Percentiles rank a stretch among this genome's conserved stretches.
Evolutionary conservation across 1,140 invertebrate genomes (phyloP).

Genomic region (Octopus bimaculoides): DNA sequence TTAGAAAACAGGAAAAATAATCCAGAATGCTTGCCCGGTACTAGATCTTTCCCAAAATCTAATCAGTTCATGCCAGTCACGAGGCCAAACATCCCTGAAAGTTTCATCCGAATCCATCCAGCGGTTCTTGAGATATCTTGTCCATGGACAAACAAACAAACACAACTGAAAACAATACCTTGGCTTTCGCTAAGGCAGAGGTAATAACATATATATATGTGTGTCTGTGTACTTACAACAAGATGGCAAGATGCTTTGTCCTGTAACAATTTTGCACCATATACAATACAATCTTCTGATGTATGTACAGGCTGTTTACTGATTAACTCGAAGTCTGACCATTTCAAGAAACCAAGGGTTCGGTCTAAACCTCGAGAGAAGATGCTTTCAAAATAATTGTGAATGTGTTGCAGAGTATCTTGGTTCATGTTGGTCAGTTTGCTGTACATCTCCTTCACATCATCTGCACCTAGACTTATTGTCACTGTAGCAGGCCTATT

Average conservation of each 20-base stretch:
- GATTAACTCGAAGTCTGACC: conserved; percentile 45
- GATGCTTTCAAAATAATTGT: conserved; percentile 43
- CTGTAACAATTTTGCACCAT: conserved; percentile 43
- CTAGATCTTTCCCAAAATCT: too few relatives aligned
- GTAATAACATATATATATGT: too few relatives aligned
- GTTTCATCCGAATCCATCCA: too few relatives aligned
- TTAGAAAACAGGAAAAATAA: too few relatives aligned
- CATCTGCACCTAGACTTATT: conserved; percentile 37
- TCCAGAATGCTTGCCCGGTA: too few relatives aligned
- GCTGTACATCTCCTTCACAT: conserved; percentile 40
- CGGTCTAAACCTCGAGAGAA: conserved; percentile 35
- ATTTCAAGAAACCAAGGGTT: conserved; percentile 35
- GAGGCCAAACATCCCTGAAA: too few relatives aligned
- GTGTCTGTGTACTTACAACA: conserved; percentile 33
- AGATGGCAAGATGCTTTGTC: conserved; percentile 42
- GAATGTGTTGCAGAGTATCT: conserved; percentile 43
- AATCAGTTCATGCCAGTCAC: too few relatives aligned
- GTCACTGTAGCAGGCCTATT: conserved; percentile 40
- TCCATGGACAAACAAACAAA: too few relatives aligned
- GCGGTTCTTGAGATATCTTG: too few relatives aligned
- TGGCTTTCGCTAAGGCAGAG: too few relatives aligned
- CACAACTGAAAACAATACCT: too few relatives aligned
- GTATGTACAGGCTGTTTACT: conserved; percentile 46
- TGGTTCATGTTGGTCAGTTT: conserved; percentile 42
- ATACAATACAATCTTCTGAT: conserved; percentile 47